Evolutionary conservation across 2,888 invertebrate species (phyloP).

Genomic region (Mythimna ferrago): DNA sequence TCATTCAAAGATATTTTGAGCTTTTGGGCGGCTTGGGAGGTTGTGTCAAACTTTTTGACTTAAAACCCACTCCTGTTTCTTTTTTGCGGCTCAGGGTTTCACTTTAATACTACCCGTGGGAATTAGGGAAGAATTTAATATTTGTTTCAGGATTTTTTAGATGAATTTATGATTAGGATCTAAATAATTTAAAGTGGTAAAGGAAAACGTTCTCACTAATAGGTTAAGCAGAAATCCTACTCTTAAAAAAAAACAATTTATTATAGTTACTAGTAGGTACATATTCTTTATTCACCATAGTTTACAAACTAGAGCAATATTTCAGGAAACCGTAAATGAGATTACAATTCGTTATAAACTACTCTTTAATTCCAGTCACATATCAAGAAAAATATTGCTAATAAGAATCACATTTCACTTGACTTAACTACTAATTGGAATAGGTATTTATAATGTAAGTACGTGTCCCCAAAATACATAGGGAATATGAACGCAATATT

Average conservation of each 20-base stretch:
- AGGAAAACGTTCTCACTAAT: no score
- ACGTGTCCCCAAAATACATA: not conserved
- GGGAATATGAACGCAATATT: no score
- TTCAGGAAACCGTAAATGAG: conserved; percentile 43
- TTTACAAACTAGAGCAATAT: conserved; percentile 52
- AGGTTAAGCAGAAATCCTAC: not conserved
- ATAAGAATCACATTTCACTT: conserved; percentile 66
- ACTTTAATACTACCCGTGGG: no score
- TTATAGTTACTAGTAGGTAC: conserved; percentile 23
- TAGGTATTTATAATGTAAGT: not conserved
- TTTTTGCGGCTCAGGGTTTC: no score
- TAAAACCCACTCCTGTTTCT: no score
- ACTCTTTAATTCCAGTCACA: conserved; percentile 40
- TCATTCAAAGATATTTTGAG: no score
- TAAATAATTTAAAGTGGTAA: no score
- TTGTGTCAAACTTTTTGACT: no score
- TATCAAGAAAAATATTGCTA: conserved; percentile 58
- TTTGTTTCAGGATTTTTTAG: not conserved
- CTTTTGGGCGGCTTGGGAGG: no score
- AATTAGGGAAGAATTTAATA: no score
- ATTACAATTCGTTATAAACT: conserved; percentile 32
- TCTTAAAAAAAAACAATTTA: not conserved
- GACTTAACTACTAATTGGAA: conserved; percentile 41
- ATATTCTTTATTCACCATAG: conserved; percentile 50
- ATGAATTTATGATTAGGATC: not conserved